Evolutionary conservation across 2,888 invertebrate species (phyloP).

Genomic region (Drosophila lutescens): DNA sequence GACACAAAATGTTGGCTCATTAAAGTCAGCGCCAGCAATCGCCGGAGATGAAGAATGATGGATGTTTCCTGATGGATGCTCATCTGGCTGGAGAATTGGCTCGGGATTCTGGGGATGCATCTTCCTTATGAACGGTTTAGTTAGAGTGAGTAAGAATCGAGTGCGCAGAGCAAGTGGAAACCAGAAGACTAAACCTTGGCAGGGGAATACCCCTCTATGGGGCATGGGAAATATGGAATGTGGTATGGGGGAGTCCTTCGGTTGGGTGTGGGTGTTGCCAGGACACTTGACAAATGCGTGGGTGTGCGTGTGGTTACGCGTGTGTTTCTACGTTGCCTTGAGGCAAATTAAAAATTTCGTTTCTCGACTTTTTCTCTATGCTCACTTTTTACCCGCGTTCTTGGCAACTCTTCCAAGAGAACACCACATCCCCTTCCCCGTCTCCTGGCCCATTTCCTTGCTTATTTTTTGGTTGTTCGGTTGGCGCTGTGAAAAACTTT

Average conservation of each 20-base stretch:
- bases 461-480: constrained; percentile 4
- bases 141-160: constrained; percentile 12
- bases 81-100: not conserved
- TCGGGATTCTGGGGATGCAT: not conserved
- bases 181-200: too few species aligned
- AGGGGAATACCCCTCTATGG: too few species aligned
- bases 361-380: constrained; percentile 72
- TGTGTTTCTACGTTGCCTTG: constrained; percentile 58
- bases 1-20: constrained; percentile 36
- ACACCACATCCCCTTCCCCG: not conserved
- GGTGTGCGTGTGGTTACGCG: constrained; percentile 36
- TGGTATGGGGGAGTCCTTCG: too few species aligned
- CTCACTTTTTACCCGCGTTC: constrained; percentile 51
- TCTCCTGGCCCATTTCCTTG: not conserved
- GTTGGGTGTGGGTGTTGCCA: constrained; percentile 49
- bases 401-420: constrained; percentile 56
- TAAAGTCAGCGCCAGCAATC: constrained; percentile 33
- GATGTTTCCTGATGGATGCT: constrained; percentile 26
- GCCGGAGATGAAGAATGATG: constrained; percentile 30
- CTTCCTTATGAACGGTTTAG: not conserved
- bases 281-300: constrained; percentile 49
- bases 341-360: constrained; percentile 81
- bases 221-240: not conserved
- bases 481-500: constrained; percentile 75
- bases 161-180: not conserved